Percentiles rank a stretch among this genome's conserved stretches.
phyloP scores from a whole-genome alignment of 2,888 invertebrate species.

The Xanthorhoe spadicearia region DNA sequence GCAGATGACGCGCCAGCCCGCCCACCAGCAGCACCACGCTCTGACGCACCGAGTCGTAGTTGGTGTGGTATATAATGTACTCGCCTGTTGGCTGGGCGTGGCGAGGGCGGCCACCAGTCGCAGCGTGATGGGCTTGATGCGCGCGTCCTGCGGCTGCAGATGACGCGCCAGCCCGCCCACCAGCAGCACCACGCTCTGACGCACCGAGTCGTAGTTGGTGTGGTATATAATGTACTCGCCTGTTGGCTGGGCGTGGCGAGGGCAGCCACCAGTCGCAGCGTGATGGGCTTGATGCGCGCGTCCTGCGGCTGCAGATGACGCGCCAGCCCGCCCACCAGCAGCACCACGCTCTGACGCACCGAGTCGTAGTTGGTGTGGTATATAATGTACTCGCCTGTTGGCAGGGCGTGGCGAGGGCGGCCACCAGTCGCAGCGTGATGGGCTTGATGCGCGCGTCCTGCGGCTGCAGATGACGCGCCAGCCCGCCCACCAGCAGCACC shows the following conservation, averaged over 20 bases:
- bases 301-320: slow-evolving; percentile 96
- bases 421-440: slow-evolving; percentile 95
- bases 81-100: slow-evolving; percentile 97
- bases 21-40: slow-evolving; percentile 99
- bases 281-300: slow-evolving; percentile 95
- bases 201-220: slow-evolving; percentile 96
- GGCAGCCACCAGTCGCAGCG: slow-evolving; percentile 94
- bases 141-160: slow-evolving; percentile 94
- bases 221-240: slow-evolving; percentile 67
- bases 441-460: slow-evolving; percentile 95
- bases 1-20: slow-evolving; percentile 97
- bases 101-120: slow-evolving; percentile 95
- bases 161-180: slow-evolving; percentile 99
- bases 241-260: slow-evolving; percentile 98
- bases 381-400: slow-evolving; percentile 88
- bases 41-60: slow-evolving; percentile 97
- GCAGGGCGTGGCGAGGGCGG: slow-evolving; percentile 97
- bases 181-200: slow-evolving; percentile 97
- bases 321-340: slow-evolving; percentile 98
- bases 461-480: slow-evolving; percentile 97
- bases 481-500: slow-evolving; percentile 97
- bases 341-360: slow-evolving; percentile 98
- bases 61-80: not conserved
- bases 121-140: slow-evolving; percentile 96
- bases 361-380: slow-evolving; percentile 92